Percentiles rank a stretch among this genome's conserved stretches.
Evolutionary conservation across 2,797 vertebrate genomes (phyloP).

Genomic region (Eupleurogrammus muticus): DNA sequence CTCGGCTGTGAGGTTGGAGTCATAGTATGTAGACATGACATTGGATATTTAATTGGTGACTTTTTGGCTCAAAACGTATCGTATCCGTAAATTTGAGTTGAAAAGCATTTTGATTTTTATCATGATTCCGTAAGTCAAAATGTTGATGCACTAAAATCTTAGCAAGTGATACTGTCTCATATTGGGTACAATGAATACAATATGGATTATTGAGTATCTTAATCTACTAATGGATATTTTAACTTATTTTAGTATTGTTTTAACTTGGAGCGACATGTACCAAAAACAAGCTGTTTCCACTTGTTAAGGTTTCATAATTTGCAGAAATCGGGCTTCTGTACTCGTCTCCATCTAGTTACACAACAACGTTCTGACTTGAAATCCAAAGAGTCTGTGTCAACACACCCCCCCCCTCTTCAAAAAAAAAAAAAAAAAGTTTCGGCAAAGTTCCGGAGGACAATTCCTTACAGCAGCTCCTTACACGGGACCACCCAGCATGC

Average conservation of each 20-base stretch:
- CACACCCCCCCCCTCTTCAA: slow-evolving; percentile 16
- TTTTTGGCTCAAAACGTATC: background rate
- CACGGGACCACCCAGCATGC: slow-evolving; percentile 65
- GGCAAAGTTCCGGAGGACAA: slow-evolving; percentile 26
- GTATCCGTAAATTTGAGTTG: no score
- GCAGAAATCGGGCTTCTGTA: background rate
- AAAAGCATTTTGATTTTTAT: background rate
- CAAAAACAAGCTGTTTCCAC: no score
- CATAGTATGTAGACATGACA: no score
- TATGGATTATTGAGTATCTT: no score
- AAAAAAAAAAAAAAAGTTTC: slow-evolving; percentile 12
- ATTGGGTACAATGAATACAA: no score
- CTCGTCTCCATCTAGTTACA: background rate
- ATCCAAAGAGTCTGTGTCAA: background rate
- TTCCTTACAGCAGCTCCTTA: slow-evolving; percentile 39
- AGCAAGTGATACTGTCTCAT: no score
- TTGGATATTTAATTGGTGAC: no score
- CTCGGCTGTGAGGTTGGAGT: no score
- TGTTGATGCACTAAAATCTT: no score
- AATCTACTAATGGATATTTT: no score
- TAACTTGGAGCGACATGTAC: no score
- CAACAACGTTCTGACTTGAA: slow-evolving; percentile 17
- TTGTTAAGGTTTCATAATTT: background rate
- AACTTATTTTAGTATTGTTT: no score
- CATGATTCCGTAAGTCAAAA: background rate